Evolutionary conservation across 2,888 invertebrate species (phyloP), one percentile per base, ranked within the genome.

Genomic region (Parascotia fuliginaria): DNA sequence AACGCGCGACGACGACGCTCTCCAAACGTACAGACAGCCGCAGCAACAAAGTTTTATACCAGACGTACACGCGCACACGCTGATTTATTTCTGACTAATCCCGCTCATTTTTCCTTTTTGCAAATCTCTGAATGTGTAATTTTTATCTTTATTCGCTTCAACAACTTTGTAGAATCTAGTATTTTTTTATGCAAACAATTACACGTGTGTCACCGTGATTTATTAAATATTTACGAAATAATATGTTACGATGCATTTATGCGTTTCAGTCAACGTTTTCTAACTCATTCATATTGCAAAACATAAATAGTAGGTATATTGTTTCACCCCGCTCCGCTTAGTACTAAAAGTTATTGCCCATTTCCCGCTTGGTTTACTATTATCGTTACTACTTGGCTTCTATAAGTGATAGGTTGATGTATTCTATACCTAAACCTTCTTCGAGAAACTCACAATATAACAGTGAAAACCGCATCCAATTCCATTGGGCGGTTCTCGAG

Each of bases 71-170:
- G 54, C 49, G 60, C 33, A 38, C 31, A 24, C 36, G 9, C 40
- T 66, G 65, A 67, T 67, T 67, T 68, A 67, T 68, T 48, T 49
- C 59, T 12, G 45, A 59, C 69, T 57, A 68, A 69, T 62, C 59
- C 28, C 46, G 34, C 27, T 44, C 38, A 41, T 32, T 64, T 60
- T 67, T 44, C 58, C 42, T 52, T 45, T 48, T 13, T 13, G 31
- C 50, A 49, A 65, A 56, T 55, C 38, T 52, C 44, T 49, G 28
- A 36, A 43, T 45, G 47, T 29, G 24, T 48, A 7, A 67, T 54
- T 49, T 37, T 29, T 29, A 34, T 40, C 12, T 48, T 37, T 59
- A 32, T 9, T 9, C 42, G 42, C 14, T 19, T 32, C 27, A 14
- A 9, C 33, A n/a, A 16, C 3, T 31, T 22, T 15, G 4, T 29